Base-by-base conservation (phyloP, 2,888 invertebrate species). In the Sphaerophoria taeniata region DNA sequence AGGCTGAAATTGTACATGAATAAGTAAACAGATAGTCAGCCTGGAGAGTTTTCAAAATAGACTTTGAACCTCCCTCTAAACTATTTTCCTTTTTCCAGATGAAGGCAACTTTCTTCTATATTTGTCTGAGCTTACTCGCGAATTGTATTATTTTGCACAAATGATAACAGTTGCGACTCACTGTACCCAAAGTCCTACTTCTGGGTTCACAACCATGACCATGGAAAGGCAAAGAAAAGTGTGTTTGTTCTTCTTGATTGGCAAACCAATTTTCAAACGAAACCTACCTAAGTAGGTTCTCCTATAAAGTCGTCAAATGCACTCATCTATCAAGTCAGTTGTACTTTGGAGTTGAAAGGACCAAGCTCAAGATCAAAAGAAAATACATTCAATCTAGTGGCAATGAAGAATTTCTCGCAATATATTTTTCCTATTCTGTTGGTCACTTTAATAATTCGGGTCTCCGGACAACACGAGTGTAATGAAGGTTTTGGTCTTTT, bases 401-500 rank as follows among this genome's bases (percentile, higher is more conserved):
- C 4, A 51, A 81, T 84, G 84, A 69, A 45, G 36, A 51, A 45
- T 36, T 43, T 39, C 0, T 24, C 60, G 24, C n/a, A 24, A 31
- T 24, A 58, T 33, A 11, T 24, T n/a, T 36, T 77, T 24, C 7
- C 51, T 0, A 43, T 70, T 12, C 9, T 43, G 56, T 33, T 39
- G 43, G 14, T 33, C n/a, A 9, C n/a, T n/a, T 31, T 9, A 11
- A 1, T 49, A 2, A 24, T 24, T 39, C n/a, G 5, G 7, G 39
- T 31, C 24, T n/a, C 53, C n/a, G 39, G 36, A 36, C 0, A 31
- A 0, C 24, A 5, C 53, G 67, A 53, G 2, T 67, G 67, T 5
- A 31, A 39, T 0, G 31, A 45, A 24, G 87, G 6, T 87, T 89
- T 7, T 91, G 12, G 11, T 92, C 12, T 93, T 6, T 89, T 93